Evolutionary conservation across 2,888 invertebrate genomes (phyloP).

Genomic region (Cheilosia impressa): DNA sequence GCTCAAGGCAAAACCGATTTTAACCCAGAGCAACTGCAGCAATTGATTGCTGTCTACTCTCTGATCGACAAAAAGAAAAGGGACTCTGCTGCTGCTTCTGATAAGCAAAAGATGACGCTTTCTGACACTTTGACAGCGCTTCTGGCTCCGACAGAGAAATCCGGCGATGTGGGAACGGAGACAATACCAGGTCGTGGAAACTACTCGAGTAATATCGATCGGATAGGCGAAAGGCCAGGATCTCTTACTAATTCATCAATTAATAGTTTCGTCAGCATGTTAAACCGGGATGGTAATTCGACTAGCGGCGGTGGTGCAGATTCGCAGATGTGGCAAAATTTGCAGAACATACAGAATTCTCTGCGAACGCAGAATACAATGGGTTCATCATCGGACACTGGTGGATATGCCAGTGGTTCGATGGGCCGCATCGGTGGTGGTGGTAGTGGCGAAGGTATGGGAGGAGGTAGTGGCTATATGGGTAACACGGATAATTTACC

Average conservation of each 20-base stretch:
- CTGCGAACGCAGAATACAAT: constrained; percentile 40
- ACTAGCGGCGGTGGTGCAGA: constrained; percentile 25
- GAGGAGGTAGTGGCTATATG: constrained; percentile 18
- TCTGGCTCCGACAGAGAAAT: constrained; percentile 67
- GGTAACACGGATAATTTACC: constrained; percentile 13
- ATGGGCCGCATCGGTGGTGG: constrained; percentile 8
- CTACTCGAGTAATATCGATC: constrained; percentile 30
- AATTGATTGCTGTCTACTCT: constrained; percentile 89
- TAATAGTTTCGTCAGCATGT: constrained; percentile 59
- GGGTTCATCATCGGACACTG: constrained; percentile 4
- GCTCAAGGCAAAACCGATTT: constrained; percentile 93
- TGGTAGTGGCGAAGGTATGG: background rate
- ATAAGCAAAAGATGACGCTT: constrained; percentile 76
- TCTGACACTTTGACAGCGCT: constrained; percentile 78
- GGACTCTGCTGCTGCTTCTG: constrained; percentile 57
- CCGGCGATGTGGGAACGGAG: constrained; percentile 3
- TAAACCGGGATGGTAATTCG: constrained; percentile 44
- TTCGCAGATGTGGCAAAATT: constrained; percentile 71
- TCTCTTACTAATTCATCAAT: constrained; percentile 52
- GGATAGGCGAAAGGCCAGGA: constrained; percentile 22
- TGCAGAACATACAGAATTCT: constrained; percentile 65
- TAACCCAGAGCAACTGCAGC: constrained; percentile 90
- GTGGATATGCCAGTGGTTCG: constrained; percentile 20
- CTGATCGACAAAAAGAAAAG: constrained; percentile 80
- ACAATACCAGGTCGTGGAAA: constrained; percentile 35